Evolutionary conservation across 2,888 invertebrate genomes (phyloP).

Genomic region (Drosophila colorata): DNA sequence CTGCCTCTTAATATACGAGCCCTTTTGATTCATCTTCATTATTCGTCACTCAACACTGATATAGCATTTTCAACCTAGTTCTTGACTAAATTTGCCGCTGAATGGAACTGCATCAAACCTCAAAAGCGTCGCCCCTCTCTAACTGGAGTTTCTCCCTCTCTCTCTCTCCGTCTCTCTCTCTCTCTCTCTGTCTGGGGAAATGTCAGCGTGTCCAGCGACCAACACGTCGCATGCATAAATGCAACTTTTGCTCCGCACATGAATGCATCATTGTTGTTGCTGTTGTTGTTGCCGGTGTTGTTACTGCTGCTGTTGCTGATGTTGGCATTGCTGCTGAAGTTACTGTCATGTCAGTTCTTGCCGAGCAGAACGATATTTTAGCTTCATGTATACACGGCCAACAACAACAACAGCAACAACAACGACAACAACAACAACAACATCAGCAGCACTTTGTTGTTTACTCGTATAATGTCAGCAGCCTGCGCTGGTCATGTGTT

Average conservation of each 20-base stretch:
- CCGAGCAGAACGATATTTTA: slow-evolving; percentile 73
- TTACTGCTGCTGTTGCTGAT: slow-evolving; percentile 37
- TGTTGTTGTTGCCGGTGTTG: slow-evolving; percentile 21
- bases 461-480: slow-evolving; percentile 57
- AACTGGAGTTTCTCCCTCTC: too few relatives aligned
- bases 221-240: slow-evolving; percentile 68
- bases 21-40: slow-evolving; percentile 18
- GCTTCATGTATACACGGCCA: slow-evolving; percentile 64
- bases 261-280: slow-evolving; percentile 55
- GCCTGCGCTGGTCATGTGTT: slow-evolving; percentile 42
- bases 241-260: slow-evolving; percentile 59
- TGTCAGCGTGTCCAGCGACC: slow-evolving; percentile 51
- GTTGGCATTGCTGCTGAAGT: slow-evolving; percentile 54
- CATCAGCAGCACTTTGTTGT: slow-evolving; percentile 28
- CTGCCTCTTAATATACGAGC: background rate
- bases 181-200: slow-evolving; percentile 24
- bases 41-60: background rate
- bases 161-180: background rate
- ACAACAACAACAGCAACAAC: slow-evolving; percentile 28
- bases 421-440: slow-evolving; percentile 11
- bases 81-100: slow-evolving; percentile 17
- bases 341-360: slow-evolving; percentile 72
- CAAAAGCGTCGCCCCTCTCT: background rate
- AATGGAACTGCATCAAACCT: slow-evolving; percentile 20
- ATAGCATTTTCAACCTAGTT: background rate